Evolutionary conservation across 2,797 vertebrate genomes (phyloP).

Genomic region (Crossoptilon crossoptilon): DNA sequence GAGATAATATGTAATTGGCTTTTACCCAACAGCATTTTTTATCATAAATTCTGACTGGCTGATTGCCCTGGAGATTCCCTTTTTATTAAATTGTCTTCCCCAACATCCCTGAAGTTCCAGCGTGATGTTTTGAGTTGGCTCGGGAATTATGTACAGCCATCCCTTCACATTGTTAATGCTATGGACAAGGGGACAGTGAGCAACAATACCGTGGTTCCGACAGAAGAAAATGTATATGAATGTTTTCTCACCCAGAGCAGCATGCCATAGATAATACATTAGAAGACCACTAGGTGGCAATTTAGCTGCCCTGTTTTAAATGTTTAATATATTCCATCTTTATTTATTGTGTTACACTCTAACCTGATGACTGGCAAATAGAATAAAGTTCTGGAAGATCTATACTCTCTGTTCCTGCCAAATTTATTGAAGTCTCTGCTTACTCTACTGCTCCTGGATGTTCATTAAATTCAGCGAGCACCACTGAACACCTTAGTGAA

Average conservation of each 20-base stretch:
- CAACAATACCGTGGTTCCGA: accelerated
- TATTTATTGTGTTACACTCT: not conserved
- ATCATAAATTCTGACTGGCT: not conserved
- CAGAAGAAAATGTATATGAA: not conserved
- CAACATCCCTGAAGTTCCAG: not conserved
- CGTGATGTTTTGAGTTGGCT: not conserved
- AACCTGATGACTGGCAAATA: not conserved
- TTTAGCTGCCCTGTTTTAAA: constrained; percentile 47
- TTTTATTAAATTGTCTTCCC: not conserved
- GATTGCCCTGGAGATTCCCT: not conserved
- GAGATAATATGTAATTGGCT: not conserved
- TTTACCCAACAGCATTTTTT: not conserved
- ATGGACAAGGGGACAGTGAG: accelerated
- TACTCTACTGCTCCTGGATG: not conserved
- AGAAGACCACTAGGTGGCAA: constrained; percentile 69
- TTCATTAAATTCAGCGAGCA: not conserved
- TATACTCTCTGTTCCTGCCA: not conserved
- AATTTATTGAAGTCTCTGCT: not conserved
- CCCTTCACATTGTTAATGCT: accelerated
- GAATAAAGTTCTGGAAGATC: not conserved
- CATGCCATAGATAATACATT: not conserved
- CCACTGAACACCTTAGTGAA: not conserved
- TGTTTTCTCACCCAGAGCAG: not conserved
- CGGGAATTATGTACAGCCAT: not conserved
- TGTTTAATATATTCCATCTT: not conserved